Conservation (phyloP, 92 coral and sea anemone genomes). For the Chrysogorgia sp. region DNA sequence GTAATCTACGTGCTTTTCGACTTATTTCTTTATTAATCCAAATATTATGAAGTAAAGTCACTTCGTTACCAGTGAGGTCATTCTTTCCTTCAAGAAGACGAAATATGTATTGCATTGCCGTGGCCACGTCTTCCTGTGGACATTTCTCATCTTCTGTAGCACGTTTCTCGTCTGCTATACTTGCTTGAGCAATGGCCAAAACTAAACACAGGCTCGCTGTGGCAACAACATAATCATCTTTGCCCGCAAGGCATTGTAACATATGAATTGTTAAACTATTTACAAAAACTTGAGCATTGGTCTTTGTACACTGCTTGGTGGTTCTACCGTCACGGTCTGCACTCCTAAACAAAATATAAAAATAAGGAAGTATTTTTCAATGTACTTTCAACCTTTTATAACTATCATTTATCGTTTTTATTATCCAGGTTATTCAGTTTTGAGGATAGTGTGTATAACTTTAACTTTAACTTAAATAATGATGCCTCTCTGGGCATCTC, state of each 20-base stretch:
- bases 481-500: too few relatives aligned
- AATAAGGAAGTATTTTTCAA: too few relatives aligned
- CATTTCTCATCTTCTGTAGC: neutral
- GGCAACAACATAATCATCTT: slow-evolving; percentile 9
- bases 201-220: slow-evolving; percentile 22
- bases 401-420: too few relatives aligned
- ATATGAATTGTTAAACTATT: neutral
- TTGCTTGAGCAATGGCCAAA: neutral
- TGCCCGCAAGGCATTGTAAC: neutral
- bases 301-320: neutral
- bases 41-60: slow-evolving; percentile 22
- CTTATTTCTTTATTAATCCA: slow-evolving; percentile 9
- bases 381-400: too few relatives aligned
- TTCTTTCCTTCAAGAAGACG: slow-evolving; percentile 19
- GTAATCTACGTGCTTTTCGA: neutral
- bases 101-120: slow-evolving; percentile 23
- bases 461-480: too few relatives aligned
- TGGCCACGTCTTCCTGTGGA: neutral
- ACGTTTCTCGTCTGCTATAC: neutral
- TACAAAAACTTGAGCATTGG: neutral
- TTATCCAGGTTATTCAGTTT: too few relatives aligned
- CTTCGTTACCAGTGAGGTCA: slow-evolving; percentile 27
- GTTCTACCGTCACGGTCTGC: neutral
- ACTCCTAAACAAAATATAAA: neutral
- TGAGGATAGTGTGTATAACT: too few relatives aligned